Percentiles rank a stretch among this genome's conserved stretches.
These are phyloP conservation scores for Uloborus plumipes DNA, from an alignment of 2,888 invertebrate species.

Conservation along the genomic window DNA sequence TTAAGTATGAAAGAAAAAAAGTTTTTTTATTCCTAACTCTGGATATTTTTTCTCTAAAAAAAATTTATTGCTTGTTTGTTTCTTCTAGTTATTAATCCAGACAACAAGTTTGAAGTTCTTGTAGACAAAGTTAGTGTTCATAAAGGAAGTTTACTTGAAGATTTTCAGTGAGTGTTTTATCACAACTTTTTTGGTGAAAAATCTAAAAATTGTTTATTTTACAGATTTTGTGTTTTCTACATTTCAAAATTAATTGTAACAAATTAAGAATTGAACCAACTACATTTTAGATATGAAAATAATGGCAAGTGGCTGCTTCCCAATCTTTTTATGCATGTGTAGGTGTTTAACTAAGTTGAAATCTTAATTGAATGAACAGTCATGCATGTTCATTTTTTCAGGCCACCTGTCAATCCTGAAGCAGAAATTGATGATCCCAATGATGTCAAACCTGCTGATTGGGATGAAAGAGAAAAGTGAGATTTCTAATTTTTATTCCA, in stretches of 20 bases:
- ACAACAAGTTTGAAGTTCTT: slow-evolving; percentile 84
- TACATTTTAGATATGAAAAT: too few species aligned
- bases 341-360: too few species aligned
- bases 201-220: too few species aligned
- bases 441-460: slow-evolving; percentile 86
- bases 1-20: slow-evolving; percentile 72
- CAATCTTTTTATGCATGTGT: background rate
- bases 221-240: too few species aligned
- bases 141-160: slow-evolving; percentile 87
- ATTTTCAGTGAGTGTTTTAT: slow-evolving; percentile 77
- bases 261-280: too few species aligned
- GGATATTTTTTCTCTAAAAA: background rate
- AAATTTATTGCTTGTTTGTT: slow-evolving; percentile 74
- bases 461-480: slow-evolving; percentile 92
- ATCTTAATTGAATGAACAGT: too few species aligned
- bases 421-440: slow-evolving; percentile 92
- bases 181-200: too few species aligned
- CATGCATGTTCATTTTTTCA: slow-evolving; percentile 64
- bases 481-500: background rate
- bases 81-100: slow-evolving; percentile 78
- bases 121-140: slow-evolving; percentile 88
- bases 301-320: background rate
- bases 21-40: slow-evolving; percentile 4
- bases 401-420: slow-evolving; percentile 94
- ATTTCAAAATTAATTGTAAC: too few species aligned